A percentile compares a stretch with the other conserved stretches of the same genome.
These are phyloP conservation scores for Drosophila baimaii DNA, from an alignment of 1,140 invertebrate genomes.

Conservation along the genomic window DNA sequence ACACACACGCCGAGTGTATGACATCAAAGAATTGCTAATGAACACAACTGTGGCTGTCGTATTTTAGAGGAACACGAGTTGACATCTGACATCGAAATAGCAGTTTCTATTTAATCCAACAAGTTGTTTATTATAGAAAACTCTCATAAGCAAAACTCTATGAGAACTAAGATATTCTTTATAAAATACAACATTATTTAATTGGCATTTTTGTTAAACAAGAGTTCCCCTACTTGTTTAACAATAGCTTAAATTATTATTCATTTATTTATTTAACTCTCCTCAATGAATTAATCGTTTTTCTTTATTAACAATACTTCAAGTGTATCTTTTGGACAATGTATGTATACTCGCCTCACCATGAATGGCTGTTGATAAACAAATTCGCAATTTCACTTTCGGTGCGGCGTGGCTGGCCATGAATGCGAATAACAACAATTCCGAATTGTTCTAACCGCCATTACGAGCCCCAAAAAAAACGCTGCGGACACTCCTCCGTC, in stretches of 20 bases:
- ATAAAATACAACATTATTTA: too few relatives aligned
- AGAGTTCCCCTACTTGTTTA: neutral
- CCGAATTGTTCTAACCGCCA: constrained; percentile 7
- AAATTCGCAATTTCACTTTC: constrained; percentile 27
- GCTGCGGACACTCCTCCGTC: constrained; percentile 15
- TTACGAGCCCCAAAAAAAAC: constrained; percentile 6
- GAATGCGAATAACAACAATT: neutral
- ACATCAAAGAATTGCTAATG: constrained; percentile 45
- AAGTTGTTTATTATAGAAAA: constrained; percentile 14
- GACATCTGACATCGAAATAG: constrained; percentile 1
- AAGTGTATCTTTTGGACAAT: constrained; percentile 4
- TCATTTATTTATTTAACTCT: neutral
- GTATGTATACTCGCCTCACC: constrained; percentile 3
- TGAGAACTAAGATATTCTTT: too few relatives aligned
- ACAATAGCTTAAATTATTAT: neutral
- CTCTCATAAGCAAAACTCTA: neutral
- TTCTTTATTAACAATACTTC: neutral
- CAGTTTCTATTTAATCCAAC: constrained; percentile 12
- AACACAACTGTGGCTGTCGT: constrained; percentile 30
- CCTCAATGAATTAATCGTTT: neutral
- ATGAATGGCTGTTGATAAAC: constrained; percentile 21
- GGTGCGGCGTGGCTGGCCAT: neutral
- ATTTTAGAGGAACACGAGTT: constrained; percentile 14
- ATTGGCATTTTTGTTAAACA: neutral
- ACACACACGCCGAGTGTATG: constrained; percentile 10